Percentiles rank a stretch among this genome's conserved stretches.
These are phyloP conservation scores for Micromesistius poutassou DNA, from an alignment of 2,797 vertebrate species.

Conservation along the genomic window DNA sequence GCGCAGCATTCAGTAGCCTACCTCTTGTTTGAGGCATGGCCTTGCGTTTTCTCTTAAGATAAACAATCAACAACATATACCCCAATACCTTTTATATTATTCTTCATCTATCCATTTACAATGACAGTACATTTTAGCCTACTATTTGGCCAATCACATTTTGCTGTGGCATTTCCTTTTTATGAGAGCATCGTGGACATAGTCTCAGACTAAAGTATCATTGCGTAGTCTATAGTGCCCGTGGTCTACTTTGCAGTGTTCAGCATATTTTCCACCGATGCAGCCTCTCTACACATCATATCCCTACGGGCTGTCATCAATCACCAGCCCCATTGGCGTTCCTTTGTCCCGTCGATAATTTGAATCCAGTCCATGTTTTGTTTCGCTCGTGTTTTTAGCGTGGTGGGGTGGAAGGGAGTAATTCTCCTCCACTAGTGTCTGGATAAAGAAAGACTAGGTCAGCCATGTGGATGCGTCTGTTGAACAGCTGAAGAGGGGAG, in stretches of 20 bases:
- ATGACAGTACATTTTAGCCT: background rate
- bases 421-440: slow-evolving; percentile 79
- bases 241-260: slow-evolving; percentile 61
- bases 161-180: background rate
- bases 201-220: slow-evolving; percentile 35
- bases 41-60: slow-evolving; percentile 31
- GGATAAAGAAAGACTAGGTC: slow-evolving; percentile 85
- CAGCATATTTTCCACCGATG: slow-evolving; percentile 68
- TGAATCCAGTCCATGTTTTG: slow-evolving; percentile 86
- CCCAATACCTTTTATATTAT: background rate
- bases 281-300: slow-evolving; percentile 66
- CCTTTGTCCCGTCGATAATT: slow-evolving; percentile 64
- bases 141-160: background rate
- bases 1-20: slow-evolving; percentile 41
- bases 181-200: background rate
- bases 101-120: background rate
- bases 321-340: slow-evolving; percentile 59
- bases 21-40: slow-evolving; percentile 33
- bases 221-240: slow-evolving; percentile 64
- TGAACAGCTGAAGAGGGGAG: slow-evolving; percentile 77
- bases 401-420: slow-evolving; percentile 61
- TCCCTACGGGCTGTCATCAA: slow-evolving; percentile 75
- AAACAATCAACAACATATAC: background rate
- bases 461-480: slow-evolving; percentile 89
- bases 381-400: slow-evolving; percentile 55